Percentiles rank a stretch among this genome's conserved stretches.
These are phyloP conservation scores for Cephus runcator DNA, from an alignment of 2,888 invertebrate species.

Conservation along the genomic window DNA sequence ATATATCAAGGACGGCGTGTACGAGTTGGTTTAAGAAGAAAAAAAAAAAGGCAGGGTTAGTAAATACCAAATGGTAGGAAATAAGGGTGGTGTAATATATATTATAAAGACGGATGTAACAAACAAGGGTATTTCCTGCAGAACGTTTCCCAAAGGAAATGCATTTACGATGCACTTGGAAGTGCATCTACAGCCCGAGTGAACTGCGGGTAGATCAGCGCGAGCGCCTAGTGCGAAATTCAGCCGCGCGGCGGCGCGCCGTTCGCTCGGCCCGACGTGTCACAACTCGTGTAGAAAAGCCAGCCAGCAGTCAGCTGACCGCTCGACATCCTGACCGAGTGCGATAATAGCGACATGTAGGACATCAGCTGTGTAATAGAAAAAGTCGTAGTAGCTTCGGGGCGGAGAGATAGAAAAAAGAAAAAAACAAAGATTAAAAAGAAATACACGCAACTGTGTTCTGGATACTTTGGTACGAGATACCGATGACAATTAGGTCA, in stretches of 20 bases:
- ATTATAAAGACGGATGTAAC: too few species aligned
- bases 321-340: slow-evolving; percentile 41
- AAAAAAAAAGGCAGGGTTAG: too few species aligned
- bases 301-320: slow-evolving; percentile 32
- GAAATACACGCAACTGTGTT: not conserved
- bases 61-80: too few species aligned
- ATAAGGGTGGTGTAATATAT: too few species aligned
- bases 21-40: too few species aligned
- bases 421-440: slow-evolving; percentile 9
- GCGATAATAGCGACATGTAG: slow-evolving; percentile 35
- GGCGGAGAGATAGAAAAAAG: not conserved
- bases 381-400: not conserved
- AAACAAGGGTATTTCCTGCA: too few species aligned
- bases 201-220: too few species aligned
- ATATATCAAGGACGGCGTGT: too few species aligned
- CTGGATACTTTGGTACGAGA: too few species aligned
- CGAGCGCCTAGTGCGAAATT: too few species aligned
- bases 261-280: not conserved
- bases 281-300: not conserved
- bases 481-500: too few species aligned
- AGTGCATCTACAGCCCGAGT: not conserved
- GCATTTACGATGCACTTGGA: not conserved
- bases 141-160: too few species aligned
- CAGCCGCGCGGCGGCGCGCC: slow-evolving; percentile 4
- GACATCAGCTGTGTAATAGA: slow-evolving; percentile 15